Conservation (phyloP, 2,113 vertebrate genomes). For the Psilopsiagon aymara region DNA sequence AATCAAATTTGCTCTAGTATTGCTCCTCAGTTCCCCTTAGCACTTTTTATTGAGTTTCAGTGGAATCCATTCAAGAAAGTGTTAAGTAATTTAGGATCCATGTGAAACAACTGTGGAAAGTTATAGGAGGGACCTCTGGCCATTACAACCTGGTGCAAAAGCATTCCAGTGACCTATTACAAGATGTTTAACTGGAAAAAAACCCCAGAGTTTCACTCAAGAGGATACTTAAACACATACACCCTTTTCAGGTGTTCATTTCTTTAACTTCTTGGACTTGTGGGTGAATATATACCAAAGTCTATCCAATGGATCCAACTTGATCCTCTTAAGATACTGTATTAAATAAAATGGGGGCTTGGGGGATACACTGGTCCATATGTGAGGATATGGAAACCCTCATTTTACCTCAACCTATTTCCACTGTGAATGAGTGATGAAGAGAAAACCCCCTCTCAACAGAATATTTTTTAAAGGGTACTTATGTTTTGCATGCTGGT, state of each 20-base stretch:
- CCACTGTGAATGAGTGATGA: neutral
- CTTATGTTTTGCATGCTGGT: neutral
- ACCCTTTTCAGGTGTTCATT: neutral
- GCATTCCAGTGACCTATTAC: neutral
- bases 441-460: neutral
- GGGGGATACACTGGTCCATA: neutral
- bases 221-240: neutral
- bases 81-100: neutral
- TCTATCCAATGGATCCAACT: neutral
- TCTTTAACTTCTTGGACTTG: neutral
- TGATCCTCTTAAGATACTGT: neutral
- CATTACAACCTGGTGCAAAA: neutral
- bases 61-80: neutral
- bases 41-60: neutral
- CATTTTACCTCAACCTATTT: neutral
- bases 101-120: neutral
- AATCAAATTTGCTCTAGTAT: constrained; percentile 19
- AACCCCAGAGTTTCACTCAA: neutral
- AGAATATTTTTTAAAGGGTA: neutral
- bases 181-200: neutral
- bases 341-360: neutral
- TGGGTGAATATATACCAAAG: neutral
- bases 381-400: neutral
- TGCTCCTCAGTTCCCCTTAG: neutral
- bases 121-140: neutral